Percentiles rank a stretch among this genome's conserved stretches.
Conservation (phyloP, 2,888 invertebrate species). For the Coronaproctus castanopsis region DNA sequence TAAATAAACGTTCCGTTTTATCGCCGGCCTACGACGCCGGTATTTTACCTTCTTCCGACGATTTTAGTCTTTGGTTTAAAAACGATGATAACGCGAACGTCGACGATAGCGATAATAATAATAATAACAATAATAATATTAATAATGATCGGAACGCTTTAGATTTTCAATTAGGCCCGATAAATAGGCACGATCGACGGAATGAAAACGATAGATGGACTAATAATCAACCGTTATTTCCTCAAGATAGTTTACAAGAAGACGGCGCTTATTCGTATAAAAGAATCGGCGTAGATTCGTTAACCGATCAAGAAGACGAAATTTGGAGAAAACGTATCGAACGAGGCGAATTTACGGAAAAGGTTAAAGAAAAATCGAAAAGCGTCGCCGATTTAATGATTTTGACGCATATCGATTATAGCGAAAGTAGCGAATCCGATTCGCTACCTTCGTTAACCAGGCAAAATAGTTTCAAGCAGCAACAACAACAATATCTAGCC, state of each 20-base stretch:
- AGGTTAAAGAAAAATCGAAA: conserved; percentile 42
- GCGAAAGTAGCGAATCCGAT: conserved; percentile 34
- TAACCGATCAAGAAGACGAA: conserved; percentile 42
- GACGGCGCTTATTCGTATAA: conserved; percentile 20
- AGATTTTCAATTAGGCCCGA: conserved; percentile 6
- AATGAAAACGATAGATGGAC: conserved; percentile 2
- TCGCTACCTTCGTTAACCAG: conserved; percentile 20
- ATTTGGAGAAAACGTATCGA: conserved; percentile 39
- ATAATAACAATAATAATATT: background rate
- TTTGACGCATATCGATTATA: conserved; percentile 41
- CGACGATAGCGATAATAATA: background rate
- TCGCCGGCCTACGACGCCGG: background rate
- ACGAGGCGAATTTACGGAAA: conserved; percentile 32
- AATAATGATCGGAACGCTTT: background rate
- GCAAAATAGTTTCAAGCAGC: conserved; percentile 16
- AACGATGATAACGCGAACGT: background rate
- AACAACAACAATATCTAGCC: conserved; percentile 4
- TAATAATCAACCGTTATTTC: conserved; percentile 9
- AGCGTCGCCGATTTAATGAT: conserved; percentile 46
- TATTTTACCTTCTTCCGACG: background rate
- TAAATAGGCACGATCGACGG: background rate
- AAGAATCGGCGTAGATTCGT: conserved; percentile 22
- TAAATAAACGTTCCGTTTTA: background rate
- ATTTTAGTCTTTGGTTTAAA: background rate
- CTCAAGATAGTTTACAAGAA: conserved; percentile 17